These are phyloP conservation scores for Callithrix jacchus DNA, from an alignment of 2,113 vertebrate species.

Conservation along the genomic window DNA sequence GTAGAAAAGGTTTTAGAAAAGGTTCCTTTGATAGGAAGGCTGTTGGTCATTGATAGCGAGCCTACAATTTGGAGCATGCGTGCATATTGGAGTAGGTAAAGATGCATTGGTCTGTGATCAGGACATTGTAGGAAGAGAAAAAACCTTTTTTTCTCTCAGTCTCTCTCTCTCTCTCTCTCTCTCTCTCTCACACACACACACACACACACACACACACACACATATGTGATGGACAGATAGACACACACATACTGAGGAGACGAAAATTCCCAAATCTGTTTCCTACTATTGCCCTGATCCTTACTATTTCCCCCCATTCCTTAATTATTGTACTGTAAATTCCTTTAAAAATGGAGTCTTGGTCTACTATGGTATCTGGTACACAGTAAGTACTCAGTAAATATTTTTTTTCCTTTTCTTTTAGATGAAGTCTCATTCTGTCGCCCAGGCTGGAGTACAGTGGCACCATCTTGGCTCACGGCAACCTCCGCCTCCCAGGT, in stretches of 20 bases:
- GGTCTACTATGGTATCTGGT: background rate
- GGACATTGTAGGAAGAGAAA: background rate
- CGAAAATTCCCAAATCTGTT: background rate
- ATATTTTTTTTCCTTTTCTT: background rate
- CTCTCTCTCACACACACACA: background rate
- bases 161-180: background rate
- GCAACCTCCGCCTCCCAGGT: too few species aligned
- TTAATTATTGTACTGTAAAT: background rate
- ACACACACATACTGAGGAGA: background rate
- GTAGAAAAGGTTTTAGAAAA: constrained; percentile 28
- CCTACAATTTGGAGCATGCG: background rate
- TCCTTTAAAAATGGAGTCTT: background rate
- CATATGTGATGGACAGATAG: background rate
- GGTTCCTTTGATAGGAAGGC: constrained; percentile 12
- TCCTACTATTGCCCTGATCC: background rate
- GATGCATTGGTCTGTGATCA: background rate
- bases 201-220: background rate
- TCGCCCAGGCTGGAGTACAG: too few species aligned
- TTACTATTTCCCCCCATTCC: background rate
- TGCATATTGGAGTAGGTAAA: background rate
- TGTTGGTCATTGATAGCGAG: background rate
- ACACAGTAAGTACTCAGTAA: background rate
- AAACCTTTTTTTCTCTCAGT: background rate
- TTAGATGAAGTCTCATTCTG: too few species aligned
- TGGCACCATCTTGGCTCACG: too few species aligned